Evolutionary conservation across 2,113 vertebrate species (phyloP).

Genomic region (Ochotona curzoniae): DNA sequence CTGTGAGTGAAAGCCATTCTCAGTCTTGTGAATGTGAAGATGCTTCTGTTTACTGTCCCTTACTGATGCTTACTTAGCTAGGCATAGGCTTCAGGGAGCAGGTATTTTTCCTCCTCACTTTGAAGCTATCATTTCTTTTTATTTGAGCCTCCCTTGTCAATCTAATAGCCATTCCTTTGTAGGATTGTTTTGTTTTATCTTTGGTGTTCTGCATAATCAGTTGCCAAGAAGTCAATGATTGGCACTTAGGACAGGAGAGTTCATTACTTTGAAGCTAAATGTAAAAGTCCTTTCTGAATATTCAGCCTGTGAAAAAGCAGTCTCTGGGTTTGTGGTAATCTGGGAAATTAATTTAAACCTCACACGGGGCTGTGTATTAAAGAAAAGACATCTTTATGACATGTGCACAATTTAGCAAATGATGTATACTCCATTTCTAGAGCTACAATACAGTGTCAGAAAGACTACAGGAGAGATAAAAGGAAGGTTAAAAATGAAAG

Average conservation of each 20-base stretch:
- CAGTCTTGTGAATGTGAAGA: conserved; percentile 30
- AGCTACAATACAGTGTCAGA: conserved; percentile 53
- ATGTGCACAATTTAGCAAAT: conserved; percentile 46
- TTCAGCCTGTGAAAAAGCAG: conserved; percentile 52
- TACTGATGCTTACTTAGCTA: conserved; percentile 26
- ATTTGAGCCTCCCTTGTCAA: conserved; percentile 42
- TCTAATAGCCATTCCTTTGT: conserved; percentile 53
- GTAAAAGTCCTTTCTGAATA: conserved; percentile 70
- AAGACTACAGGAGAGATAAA: conserved; percentile 48
- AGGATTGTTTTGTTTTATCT: conserved; percentile 52
- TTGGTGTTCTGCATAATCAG: conserved; percentile 60
- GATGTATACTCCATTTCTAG: conserved; percentile 66
- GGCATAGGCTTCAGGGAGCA: not conserved
- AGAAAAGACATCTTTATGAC: conserved; percentile 60
- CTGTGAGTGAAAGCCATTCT: not conserved
- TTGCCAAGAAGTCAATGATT: conserved; percentile 65
- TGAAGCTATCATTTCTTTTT: conserved; percentile 43
- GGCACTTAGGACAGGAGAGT: conserved; percentile 58
- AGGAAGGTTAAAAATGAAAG: conserved; percentile 50
- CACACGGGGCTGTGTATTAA: conserved; percentile 58
- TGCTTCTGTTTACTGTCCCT: conserved; percentile 46
- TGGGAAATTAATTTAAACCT: conserved; percentile 72
- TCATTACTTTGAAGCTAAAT: conserved; percentile 75
- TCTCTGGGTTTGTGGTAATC: conserved; percentile 57
- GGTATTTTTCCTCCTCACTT: conserved; percentile 36